Evolutionary conservation across 2,113 vertebrate genomes (phyloP).

Genomic region (Circaetus gallicus): DNA sequence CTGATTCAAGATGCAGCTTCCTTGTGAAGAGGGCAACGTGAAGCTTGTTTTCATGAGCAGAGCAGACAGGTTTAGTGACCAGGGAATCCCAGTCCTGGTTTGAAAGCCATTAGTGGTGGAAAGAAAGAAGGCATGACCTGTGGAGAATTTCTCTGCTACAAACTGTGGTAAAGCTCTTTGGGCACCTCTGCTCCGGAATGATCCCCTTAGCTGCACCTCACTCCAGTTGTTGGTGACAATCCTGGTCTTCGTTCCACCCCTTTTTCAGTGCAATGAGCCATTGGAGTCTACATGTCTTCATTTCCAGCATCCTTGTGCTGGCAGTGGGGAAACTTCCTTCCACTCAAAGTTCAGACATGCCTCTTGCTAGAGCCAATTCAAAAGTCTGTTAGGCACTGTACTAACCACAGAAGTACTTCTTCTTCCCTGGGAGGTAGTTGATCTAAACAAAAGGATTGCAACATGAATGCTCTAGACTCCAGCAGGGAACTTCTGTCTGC

Average conservation of each 20-base stretch:
- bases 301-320: not conserved
- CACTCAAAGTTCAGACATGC: not conserved
- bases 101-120: not conserved
- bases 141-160: not conserved
- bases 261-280: not conserved
- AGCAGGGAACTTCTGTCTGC: not conserved
- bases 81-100: not conserved
- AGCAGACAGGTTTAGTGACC: not conserved
- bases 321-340: not conserved
- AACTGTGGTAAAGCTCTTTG: not conserved
- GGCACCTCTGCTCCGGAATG: not conserved
- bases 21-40: fast-evolving
- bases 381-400: not conserved
- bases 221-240: not conserved
- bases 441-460: not conserved
- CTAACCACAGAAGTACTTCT: not conserved
- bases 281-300: not conserved
- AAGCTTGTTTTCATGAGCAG: not conserved
- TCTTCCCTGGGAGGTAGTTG: not conserved
- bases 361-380: not conserved
- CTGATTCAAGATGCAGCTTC: not conserved
- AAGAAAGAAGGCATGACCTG: not conserved
- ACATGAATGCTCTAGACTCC: not conserved
- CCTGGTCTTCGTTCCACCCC: not conserved
- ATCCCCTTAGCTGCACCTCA: not conserved